Percentiles rank a stretch among this genome's conserved stretches.
Conservation (phyloP, 2,797 vertebrate species). For the Rhabdomys pumilio region DNA sequence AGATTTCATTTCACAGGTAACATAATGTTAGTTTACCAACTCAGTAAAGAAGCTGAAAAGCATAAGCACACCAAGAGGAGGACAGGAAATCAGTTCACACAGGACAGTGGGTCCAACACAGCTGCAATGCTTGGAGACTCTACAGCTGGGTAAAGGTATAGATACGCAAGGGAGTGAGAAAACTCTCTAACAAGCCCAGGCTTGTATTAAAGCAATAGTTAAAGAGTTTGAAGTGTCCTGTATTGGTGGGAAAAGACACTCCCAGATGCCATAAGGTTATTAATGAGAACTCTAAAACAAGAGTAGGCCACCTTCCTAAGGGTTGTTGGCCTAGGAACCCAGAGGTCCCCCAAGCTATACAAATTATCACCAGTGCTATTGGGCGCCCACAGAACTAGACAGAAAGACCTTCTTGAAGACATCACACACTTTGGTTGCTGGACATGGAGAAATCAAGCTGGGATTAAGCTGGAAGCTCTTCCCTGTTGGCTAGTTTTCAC, state of each 20-base stretch:
- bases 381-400: background rate
- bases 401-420: background rate
- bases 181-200: background rate
- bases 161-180: background rate
- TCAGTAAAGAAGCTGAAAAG: background rate
- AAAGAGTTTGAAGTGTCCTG: background rate
- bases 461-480: background rate
- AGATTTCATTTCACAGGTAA: background rate
- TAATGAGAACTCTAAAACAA: background rate
- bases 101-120: background rate
- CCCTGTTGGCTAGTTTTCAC: background rate
- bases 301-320: background rate
- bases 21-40: background rate
- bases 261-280: background rate
- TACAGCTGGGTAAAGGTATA: background rate
- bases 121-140: background rate
- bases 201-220: background rate
- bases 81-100: background rate
- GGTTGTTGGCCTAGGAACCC: background rate
- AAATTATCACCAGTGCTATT: background rate
- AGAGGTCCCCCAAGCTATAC: too few species aligned
- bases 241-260: background rate
- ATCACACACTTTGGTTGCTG: background rate
- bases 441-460: background rate
- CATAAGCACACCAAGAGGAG: background rate